Percentiles rank a stretch among this genome's conserved stretches.
Conservation (phyloP, 2,888 invertebrate genomes). For the Dichetophora obliterata region DNA sequence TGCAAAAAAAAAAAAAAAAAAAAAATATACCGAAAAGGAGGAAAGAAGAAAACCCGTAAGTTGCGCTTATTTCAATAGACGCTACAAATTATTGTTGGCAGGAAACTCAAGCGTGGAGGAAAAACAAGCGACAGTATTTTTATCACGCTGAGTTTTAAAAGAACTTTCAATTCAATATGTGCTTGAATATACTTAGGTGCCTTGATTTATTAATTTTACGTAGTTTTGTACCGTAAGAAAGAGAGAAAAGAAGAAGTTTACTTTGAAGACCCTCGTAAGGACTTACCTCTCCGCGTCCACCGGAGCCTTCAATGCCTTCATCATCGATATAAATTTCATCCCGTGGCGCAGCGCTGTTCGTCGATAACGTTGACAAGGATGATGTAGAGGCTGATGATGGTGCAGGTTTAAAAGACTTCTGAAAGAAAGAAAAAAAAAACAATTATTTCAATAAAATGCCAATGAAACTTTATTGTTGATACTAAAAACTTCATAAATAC, state of each 20-base stretch:
- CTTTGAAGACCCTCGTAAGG: conserved; percentile 34
- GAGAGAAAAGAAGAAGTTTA: no score
- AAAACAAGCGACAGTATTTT: neutral
- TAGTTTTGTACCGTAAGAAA: neutral
- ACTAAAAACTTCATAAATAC: neutral
- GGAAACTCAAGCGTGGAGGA: neutral
- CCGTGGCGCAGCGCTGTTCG: conserved; percentile 56
- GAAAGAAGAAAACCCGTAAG: no score
- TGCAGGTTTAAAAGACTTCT: conserved; percentile 66
- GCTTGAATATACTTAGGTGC: conserved; percentile 23
- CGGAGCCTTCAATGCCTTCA: conserved; percentile 81
- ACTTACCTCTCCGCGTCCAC: conserved; percentile 77
- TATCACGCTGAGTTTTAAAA: neutral
- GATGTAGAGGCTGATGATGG: conserved; percentile 53
- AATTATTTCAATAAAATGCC: neutral
- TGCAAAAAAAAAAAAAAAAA: neutral
- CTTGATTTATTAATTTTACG: neutral
- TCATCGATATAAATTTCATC: conserved; percentile 83
- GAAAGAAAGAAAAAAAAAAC: conserved; percentile 41
- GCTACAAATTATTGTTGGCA: neutral
- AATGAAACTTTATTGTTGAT: neutral
- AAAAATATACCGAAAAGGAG: no score
- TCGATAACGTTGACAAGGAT: conserved; percentile 52
- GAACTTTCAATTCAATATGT: neutral
- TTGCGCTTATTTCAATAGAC: neutral